A percentile compares a stretch with the other conserved stretches of the same genome.
phyloP scores from a whole-genome alignment of 2,888 invertebrate genomes.

The Dysmachus trigonus region DNA sequence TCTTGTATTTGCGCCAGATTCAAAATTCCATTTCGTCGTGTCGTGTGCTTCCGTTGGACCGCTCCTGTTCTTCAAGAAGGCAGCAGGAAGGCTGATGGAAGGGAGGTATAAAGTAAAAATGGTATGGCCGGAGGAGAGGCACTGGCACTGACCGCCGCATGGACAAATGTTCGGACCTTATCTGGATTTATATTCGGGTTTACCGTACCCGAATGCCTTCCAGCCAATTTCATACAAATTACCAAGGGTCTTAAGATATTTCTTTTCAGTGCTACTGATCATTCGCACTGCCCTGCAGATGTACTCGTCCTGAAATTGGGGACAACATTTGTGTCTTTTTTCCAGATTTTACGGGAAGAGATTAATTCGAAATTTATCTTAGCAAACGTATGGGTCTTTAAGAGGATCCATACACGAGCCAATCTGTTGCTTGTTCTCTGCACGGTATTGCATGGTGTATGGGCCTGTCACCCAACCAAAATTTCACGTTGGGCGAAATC shows the following conservation, averaged over 20 bases:
- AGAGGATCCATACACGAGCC: too few species aligned
- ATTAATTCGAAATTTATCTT: background rate
- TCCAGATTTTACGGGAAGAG: background rate
- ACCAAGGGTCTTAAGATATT: background rate
- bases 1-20: conserved; percentile 2
- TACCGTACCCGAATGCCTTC: background rate
- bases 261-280: background rate
- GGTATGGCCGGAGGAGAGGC: background rate
- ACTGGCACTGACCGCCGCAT: background rate
- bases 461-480: too few species aligned
- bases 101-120: too few species aligned
- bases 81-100: background rate
- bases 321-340: background rate
- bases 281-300: background rate
- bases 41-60: background rate
- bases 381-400: too few species aligned
- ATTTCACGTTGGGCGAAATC: too few species aligned
- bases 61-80: background rate
- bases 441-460: too few species aligned
- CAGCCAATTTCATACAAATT: background rate
- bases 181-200: background rate
- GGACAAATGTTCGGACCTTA: background rate
- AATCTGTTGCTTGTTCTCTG: too few species aligned
- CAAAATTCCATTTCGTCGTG: conserved; percentile 1
- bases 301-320: background rate